Evolutionary conservation across 2,113 vertebrate genomes (phyloP).

Genomic region (Egretta garzetta): DNA sequence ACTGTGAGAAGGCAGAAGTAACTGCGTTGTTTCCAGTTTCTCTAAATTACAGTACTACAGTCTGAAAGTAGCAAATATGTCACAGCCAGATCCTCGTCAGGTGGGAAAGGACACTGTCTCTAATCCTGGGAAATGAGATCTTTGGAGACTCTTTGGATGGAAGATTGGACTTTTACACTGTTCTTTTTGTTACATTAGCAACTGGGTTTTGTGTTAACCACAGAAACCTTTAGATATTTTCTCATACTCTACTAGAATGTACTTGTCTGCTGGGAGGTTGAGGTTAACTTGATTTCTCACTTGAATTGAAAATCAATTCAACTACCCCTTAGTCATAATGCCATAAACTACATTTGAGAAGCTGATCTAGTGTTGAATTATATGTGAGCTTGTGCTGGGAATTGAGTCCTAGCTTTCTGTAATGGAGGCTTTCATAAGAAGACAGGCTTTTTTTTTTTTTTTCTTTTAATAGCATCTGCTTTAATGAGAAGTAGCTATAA

Average conservation of each 20-base stretch:
- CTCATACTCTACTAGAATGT: background rate
- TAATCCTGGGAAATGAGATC: background rate
- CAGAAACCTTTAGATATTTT: conserved; percentile 53
- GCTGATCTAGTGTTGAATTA: conserved; percentile 60
- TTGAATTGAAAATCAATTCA: conserved; percentile 76
- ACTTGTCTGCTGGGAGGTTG: conserved; percentile 64
- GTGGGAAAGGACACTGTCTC: background rate
- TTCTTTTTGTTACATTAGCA: background rate
- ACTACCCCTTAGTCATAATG: conserved; percentile 69
- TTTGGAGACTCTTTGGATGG: background rate
- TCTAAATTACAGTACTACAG: background rate
- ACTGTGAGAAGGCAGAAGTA: background rate
- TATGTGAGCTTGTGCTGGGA: conserved; percentile 64
- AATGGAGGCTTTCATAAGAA: conserved; percentile 32
- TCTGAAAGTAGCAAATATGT: background rate
- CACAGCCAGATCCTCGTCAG: fast-evolving
- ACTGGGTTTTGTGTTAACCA: conserved; percentile 33
- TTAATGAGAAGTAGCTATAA: background rate
- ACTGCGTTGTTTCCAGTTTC: background rate
- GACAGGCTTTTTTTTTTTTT: background rate
- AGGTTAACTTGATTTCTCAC: conserved; percentile 78
- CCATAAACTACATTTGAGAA: conserved; percentile 64
- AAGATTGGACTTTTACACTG: background rate
- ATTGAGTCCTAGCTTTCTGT: conserved; percentile 62
- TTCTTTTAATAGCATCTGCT: background rate